These are phyloP conservation scores for Eulemur rubriventer DNA, from an alignment of 2,797 vertebrate species.

Conservation along the genomic window DNA sequence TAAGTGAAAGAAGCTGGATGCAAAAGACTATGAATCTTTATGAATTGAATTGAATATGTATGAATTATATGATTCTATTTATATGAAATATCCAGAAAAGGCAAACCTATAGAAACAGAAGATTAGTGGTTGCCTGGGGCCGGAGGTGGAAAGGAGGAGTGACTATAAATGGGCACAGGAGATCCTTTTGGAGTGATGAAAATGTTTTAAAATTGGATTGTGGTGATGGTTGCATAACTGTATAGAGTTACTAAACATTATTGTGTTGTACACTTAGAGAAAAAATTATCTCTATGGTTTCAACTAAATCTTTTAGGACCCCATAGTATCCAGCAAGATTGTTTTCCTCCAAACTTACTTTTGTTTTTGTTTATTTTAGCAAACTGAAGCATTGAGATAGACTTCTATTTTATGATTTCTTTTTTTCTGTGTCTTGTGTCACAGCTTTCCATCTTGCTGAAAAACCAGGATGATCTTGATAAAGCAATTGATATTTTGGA, in stretches of 20 bases:
- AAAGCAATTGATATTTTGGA: slow-evolving; percentile 96
- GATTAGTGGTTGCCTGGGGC: background rate
- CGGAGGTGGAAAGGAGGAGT: background rate
- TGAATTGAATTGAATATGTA: background rate
- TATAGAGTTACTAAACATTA: slow-evolving; percentile 28
- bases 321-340: background rate
- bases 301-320: slow-evolving; percentile 32
- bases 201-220: slow-evolving; percentile 53
- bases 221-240: background rate
- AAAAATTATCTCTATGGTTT: slow-evolving; percentile 3
- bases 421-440: slow-evolving; percentile 66
- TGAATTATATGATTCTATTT: slow-evolving; percentile 26
- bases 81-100: slow-evolving; percentile 43
- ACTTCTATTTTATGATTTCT: slow-evolving; percentile 44
- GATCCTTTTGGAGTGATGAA: background rate
- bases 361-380: slow-evolving; percentile 44
- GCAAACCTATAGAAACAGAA: background rate
- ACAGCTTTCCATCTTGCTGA: slow-evolving; percentile 95
- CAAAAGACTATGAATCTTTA: background rate
- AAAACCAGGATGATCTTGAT: slow-evolving; percentile 95
- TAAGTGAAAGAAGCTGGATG: slow-evolving; percentile 2
- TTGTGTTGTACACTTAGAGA: background rate
- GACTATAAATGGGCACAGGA: slow-evolving; percentile 7
- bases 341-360: slow-evolving; percentile 12
- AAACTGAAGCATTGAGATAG: slow-evolving; percentile 30